Percentiles rank a stretch among this genome's conserved stretches.
Conservation (phyloP, 2,797 vertebrate genomes). For the Percopsis omiscomaycus region DNA sequence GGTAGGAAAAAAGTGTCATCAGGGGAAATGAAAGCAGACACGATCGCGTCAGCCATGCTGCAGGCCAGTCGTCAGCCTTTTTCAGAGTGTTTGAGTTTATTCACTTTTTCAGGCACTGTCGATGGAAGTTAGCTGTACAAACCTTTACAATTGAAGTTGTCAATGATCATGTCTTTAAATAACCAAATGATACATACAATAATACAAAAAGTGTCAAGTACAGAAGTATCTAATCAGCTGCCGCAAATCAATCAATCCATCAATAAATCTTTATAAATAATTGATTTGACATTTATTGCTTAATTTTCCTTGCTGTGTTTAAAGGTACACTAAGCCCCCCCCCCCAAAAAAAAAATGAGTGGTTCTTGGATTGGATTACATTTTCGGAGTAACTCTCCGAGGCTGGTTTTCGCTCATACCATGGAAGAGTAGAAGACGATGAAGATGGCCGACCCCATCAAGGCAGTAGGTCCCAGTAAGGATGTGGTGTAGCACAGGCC, state of each 20-base stretch:
- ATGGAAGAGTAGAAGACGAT: conserved; percentile 81
- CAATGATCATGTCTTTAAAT: neutral
- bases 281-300: no score
- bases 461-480: conserved; percentile 81
- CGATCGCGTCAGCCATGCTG: conserved; percentile 59
- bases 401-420: conserved; percentile 61
- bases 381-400: neutral
- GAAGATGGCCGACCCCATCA: conserved; percentile 81
- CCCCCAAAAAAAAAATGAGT: no score
- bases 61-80: conserved; percentile 60
- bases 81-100: conserved; percentile 15
- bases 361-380: no score
- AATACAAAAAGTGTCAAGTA: no score
- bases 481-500: conserved; percentile 78
- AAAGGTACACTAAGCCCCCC: no score
- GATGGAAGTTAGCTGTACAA: no score
- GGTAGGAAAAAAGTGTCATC: conserved; percentile 56
- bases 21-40: conserved; percentile 76
- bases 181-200: conserved; percentile 13
- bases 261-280: no score
- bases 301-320: no score
- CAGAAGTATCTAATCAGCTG: no score
- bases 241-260: no score
- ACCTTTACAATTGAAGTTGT: neutral
- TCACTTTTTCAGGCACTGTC: no score